A percentile compares a stretch with the other conserved stretches of the same genome.
Conservation (phyloP, 2,797 vertebrate species). For the Acanthurus tractus region DNA sequence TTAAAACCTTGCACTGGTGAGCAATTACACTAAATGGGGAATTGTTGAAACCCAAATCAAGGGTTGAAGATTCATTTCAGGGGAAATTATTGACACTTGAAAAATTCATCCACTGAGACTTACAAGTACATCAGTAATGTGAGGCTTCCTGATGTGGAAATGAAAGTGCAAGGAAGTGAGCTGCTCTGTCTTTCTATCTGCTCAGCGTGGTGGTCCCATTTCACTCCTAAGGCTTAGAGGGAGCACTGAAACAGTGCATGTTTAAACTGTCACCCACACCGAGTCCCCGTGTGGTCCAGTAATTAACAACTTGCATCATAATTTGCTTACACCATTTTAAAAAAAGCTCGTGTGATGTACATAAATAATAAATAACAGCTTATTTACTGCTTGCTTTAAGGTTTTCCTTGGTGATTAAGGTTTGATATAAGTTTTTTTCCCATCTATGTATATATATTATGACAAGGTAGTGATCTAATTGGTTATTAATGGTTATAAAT, state of each 20-base stretch:
- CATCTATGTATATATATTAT: constrained; percentile 1
- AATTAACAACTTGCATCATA: constrained; percentile 44
- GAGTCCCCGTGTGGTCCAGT: constrained; percentile 23
- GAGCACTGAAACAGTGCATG: constrained; percentile 83
- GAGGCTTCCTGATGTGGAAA: neutral
- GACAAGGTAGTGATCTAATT: constrained; percentile 29
- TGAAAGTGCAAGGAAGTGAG: neutral
- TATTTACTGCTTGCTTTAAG: constrained; percentile 63
- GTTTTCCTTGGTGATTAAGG: constrained; percentile 37
- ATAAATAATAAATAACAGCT: constrained; percentile 65
- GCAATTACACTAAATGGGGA: neutral
- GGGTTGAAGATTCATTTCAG: neutral
- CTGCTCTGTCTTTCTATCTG: constrained; percentile 61
- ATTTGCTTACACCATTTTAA: constrained; percentile 43
- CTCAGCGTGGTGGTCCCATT: constrained; percentile 57
- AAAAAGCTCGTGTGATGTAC: constrained; percentile 65
- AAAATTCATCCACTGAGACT: neutral
- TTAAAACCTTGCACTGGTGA: neutral
- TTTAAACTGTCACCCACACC: constrained; percentile 28
- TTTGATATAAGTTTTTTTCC: constrained; percentile 21
- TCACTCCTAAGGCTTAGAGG: constrained; percentile 75
- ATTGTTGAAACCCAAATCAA: neutral
- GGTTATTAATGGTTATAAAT: constrained; percentile 25
- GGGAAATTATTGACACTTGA: neutral
- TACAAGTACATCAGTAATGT: rapidly evolving